phyloP scores from a whole-genome alignment of 2,113 vertebrate species.

The Peromyscus californicus region DNA sequence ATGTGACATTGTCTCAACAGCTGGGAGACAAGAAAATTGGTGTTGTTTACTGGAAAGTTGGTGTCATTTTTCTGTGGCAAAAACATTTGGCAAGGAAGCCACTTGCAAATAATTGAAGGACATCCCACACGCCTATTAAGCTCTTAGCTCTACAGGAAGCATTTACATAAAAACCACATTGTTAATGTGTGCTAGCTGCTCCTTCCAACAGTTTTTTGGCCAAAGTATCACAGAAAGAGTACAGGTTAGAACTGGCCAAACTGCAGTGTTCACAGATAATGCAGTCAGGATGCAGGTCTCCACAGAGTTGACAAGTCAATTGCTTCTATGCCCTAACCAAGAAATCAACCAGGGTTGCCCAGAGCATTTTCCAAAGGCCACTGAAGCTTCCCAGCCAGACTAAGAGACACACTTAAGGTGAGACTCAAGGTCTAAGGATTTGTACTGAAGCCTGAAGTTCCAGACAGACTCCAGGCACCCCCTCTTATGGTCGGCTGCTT shows the following conservation, averaged over 20 bases:
- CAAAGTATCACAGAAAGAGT: not conserved
- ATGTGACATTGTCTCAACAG: not conserved
- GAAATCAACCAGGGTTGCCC: not conserved
- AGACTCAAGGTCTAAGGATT: not conserved
- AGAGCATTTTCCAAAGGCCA: not conserved
- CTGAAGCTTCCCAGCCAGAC: not conserved
- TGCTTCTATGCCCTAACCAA: not conserved
- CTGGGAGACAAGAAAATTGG: not conserved
- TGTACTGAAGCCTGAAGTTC: not conserved
- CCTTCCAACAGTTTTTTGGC: not conserved
- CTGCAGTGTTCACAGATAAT: not conserved
- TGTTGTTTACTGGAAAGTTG: not conserved
- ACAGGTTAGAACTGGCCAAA: not conserved
- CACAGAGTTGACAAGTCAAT: conserved; percentile 8
- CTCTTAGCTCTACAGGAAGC: not conserved
- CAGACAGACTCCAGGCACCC: not conserved
- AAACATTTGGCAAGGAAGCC: not conserved
- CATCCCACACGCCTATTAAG: not conserved
- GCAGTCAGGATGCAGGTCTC: not conserved
- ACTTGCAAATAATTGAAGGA: not conserved
- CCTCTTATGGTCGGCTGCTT: not conserved
- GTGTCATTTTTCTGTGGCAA: not conserved
- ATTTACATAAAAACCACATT: not conserved
- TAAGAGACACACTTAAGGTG: not conserved
- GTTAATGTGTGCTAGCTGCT: not conserved